Conservation (phyloP, 2,113 vertebrate genomes). For the Calidris pygmaea region DNA sequence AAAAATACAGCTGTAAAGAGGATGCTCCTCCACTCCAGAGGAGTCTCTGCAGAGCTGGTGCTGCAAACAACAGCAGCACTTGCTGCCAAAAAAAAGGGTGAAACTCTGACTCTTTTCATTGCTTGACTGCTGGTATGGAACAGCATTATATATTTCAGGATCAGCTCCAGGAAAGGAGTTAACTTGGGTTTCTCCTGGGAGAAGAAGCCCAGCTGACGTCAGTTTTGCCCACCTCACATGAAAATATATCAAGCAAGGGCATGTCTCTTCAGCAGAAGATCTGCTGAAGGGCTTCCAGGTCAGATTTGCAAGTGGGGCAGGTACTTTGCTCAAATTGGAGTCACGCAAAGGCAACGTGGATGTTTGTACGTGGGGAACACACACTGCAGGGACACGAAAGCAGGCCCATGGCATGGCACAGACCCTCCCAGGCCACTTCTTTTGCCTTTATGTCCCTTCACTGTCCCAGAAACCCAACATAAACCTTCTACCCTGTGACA, state of each 20-base stretch:
- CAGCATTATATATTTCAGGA: neutral
- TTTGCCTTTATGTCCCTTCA: neutral
- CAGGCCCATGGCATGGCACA: neutral
- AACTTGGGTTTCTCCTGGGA: neutral
- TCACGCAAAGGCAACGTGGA: accelerated
- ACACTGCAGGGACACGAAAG: neutral
- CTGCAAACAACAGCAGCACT: neutral
- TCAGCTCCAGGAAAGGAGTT: neutral
- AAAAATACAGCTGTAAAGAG: neutral
- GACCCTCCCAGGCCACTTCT: neutral
- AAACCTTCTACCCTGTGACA: neutral
- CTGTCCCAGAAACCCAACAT: neutral
- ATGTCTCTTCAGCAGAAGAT: neutral
- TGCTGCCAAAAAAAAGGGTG: neutral
- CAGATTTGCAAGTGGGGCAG: neutral
- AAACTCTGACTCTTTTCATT: neutral
- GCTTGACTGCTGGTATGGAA: neutral
- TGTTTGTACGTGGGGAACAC: neutral
- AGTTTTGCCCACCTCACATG: neutral
- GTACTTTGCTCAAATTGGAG: neutral
- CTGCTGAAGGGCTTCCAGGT: neutral
- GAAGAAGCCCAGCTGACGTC: neutral
- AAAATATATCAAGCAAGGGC: neutral
- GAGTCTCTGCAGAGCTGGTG: neutral
- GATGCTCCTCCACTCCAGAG: neutral